phyloP scores from a whole-genome alignment of 1,140 invertebrate species.

The Latrodectus geometricus region DNA sequence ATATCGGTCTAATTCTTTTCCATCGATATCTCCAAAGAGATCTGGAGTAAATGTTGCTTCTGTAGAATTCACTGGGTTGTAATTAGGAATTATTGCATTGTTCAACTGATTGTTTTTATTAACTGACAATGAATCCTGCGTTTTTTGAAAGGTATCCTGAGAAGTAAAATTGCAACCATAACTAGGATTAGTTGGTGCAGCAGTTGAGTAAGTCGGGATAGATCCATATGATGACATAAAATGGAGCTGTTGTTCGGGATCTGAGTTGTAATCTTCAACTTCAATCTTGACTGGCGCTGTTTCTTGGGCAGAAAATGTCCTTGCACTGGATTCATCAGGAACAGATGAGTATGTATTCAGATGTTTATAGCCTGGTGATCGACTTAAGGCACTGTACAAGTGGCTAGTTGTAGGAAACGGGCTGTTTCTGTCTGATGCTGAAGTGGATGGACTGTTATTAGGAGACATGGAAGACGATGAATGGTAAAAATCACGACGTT shows the following conservation, averaged over 20 bases:
- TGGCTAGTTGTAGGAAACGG: conserved; percentile 46
- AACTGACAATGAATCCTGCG: background rate
- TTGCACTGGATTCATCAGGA: background rate
- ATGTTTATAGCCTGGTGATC: conserved; percentile 40
- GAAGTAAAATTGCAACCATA: conserved; percentile 11
- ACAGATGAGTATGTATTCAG: conserved; percentile 5
- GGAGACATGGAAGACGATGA: conserved; percentile 49
- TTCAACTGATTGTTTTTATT: background rate
- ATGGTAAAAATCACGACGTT: conserved; percentile 44
- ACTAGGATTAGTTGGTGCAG: background rate
- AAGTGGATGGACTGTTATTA: background rate
- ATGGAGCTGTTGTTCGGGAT: conserved; percentile 31
- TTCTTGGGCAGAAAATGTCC: background rate
- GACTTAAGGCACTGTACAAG: conserved; percentile 51
- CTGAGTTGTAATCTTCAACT: conserved; percentile 24
- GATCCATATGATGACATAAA: conserved; percentile 32
- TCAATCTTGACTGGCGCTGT: conserved; percentile 32
- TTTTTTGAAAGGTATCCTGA: conserved; percentile 16
- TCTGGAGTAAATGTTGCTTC: conserved; percentile 31
- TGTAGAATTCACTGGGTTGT: background rate
- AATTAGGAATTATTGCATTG: background rate
- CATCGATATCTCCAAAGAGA: conserved; percentile 53
- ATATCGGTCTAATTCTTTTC: conserved; percentile 54
- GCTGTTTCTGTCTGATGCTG: conserved; percentile 36
- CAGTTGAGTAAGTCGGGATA: conserved; percentile 4